Conservation (phyloP, 2,113 vertebrate genomes). For the Columbina picui region DNA sequence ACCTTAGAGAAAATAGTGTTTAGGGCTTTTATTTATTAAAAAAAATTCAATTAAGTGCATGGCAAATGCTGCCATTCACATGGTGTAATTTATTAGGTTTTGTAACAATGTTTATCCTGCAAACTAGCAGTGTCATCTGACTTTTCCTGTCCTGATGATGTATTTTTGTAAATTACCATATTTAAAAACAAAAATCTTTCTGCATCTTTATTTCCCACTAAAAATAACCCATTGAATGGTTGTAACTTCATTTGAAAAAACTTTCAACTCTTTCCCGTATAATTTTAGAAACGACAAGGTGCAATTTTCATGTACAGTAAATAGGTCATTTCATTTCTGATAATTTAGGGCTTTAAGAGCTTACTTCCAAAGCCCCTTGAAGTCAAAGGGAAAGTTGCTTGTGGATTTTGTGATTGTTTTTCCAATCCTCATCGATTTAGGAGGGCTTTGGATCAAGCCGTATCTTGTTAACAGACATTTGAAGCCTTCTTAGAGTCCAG, state of each 20-base stretch:
- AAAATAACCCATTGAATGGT: not conserved
- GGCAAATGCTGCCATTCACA: slow-evolving; percentile 55
- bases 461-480: not conserved
- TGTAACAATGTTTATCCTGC: slow-evolving; percentile 21
- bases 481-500: slow-evolving; percentile 47
- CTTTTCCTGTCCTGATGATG: slow-evolving; percentile 33
- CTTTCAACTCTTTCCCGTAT: not conserved
- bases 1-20: slow-evolving; percentile 45
- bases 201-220: not conserved
- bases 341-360: slow-evolving; percentile 39
- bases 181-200: slow-evolving; percentile 25
- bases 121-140: not conserved
- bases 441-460: not conserved
- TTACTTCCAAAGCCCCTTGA: slow-evolving; percentile 17
- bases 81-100: slow-evolving; percentile 39
- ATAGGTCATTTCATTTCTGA: slow-evolving; percentile 36
- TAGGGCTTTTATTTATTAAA: slow-evolving; percentile 61
- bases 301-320: not conserved
- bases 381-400: not conserved
- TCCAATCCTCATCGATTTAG: not conserved
- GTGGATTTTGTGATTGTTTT: not conserved
- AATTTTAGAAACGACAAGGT: not conserved
- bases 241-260: slow-evolving; percentile 3
- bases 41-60: not conserved
- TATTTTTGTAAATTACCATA: slow-evolving; percentile 56